Conservation (phyloP, 2,113 vertebrate species). For the Scomber japonicus region DNA sequence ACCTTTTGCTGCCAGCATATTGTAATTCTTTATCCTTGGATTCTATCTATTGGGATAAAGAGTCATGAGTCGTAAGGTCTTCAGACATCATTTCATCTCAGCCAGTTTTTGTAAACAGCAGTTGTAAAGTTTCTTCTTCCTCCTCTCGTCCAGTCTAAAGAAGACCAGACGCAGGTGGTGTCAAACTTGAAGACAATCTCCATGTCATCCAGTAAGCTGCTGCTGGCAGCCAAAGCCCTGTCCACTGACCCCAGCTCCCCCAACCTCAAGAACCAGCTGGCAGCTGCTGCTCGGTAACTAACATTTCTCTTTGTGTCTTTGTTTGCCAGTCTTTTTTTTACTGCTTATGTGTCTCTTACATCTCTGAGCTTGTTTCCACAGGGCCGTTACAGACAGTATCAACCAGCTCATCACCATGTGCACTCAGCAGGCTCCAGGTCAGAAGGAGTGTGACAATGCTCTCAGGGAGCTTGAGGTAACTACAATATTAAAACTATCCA, state of each 20-base stretch:
- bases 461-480: slow-evolving; percentile 94
- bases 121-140: neutral
- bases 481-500: neutral
- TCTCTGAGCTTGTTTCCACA: slow-evolving; percentile 64
- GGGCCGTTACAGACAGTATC: slow-evolving; percentile 96
- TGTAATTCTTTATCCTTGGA: no score
- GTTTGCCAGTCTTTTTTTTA: neutral
- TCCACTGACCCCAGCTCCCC: slow-evolving; percentile 94
- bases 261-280: slow-evolving; percentile 97
- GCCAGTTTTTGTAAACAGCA: neutral
- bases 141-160: slow-evolving; percentile 87
- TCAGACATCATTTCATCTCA: neutral
- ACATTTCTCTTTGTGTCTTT: neutral
- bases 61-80: no score
- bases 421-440: slow-evolving; percentile 95
- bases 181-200: slow-evolving; percentile 98
- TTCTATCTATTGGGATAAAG: no score
- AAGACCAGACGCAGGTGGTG: slow-evolving; percentile 94
- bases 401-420: slow-evolving; percentile 99
- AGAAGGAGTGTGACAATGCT: slow-evolving; percentile 98
- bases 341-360: neutral
- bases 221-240: slow-evolving; percentile 95
- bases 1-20: no score
- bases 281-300: slow-evolving; percentile 92
- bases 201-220: slow-evolving; percentile 97